Evolutionary conservation across 2,113 vertebrate genomes (phyloP).

Genomic region (Crotalus tigris): DNA sequence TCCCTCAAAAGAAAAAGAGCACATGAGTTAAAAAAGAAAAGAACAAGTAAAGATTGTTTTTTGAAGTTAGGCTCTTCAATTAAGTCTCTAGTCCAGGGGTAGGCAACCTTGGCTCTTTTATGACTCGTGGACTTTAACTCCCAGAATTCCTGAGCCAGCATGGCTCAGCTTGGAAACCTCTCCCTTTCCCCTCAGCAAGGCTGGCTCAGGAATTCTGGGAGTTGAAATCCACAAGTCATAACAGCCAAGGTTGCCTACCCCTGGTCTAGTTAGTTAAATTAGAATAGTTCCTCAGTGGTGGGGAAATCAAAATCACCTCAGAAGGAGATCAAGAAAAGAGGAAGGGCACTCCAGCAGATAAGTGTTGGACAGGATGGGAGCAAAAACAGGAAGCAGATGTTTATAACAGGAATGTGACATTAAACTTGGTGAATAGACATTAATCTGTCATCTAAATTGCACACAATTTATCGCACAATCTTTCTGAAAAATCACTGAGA

Average conservation of each 20-base stretch:
- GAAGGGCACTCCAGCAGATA: neutral
- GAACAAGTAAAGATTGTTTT: neutral
- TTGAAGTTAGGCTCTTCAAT: neutral
- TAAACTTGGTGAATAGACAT: neutral
- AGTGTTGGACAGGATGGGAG: neutral
- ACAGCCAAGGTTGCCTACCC: too few species aligned
- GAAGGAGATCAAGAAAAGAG: neutral
- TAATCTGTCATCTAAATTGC: neutral
- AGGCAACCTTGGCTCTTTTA: too few species aligned
- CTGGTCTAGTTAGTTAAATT: neutral
- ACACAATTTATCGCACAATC: neutral
- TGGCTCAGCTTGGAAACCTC: too few species aligned
- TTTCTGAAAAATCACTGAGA: neutral
- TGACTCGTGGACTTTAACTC: too few species aligned
- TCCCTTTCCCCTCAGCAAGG: too few species aligned
- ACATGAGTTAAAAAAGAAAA: too few species aligned
- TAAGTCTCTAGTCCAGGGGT: too few species aligned
- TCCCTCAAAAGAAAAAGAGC: neutral
- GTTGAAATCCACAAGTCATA: too few species aligned
- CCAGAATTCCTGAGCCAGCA: too few species aligned
- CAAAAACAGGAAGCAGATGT: neutral
- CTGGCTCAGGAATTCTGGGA: neutral
- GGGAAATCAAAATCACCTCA: neutral
- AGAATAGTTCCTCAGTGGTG: neutral
- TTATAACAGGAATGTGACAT: neutral